Evolutionary conservation across 2,888 invertebrate genomes (phyloP).

Genomic region (Seira musarum): DNA sequence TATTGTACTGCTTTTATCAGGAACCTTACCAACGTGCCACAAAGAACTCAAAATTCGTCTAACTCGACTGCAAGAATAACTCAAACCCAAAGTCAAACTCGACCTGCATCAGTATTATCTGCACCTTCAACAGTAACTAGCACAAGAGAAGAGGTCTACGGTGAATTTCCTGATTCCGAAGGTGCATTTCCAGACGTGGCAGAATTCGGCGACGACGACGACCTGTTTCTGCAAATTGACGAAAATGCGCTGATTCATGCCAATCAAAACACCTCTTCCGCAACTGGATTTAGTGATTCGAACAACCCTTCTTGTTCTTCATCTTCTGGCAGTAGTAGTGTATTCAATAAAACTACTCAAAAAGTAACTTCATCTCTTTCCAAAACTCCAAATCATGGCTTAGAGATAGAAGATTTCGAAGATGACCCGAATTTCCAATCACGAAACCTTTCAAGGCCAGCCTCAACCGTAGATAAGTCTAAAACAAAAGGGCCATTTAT

Average conservation of each 20-base stretch:
- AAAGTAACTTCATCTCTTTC: background rate
- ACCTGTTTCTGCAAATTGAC: conserved; percentile 67
- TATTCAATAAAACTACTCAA: conserved; percentile 22
- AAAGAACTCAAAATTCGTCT: too few species aligned
- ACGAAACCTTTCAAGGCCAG: background rate
- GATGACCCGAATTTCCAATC: conserved; percentile 15
- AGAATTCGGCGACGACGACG: conserved; percentile 54
- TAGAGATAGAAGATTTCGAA: conserved; percentile 21
- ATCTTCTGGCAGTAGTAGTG: background rate
- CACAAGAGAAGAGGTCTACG: conserved; percentile 13
- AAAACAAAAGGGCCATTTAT: conserved; percentile 7
- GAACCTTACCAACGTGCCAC: too few species aligned
- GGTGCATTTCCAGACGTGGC: background rate
- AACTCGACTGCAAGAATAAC: background rate
- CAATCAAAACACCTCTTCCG: background rate
- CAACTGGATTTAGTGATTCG: background rate
- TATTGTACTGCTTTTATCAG: too few species aligned
- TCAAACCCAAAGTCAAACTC: background rate
- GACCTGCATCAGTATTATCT: too few species aligned
- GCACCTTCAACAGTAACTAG: background rate
- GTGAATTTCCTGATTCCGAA: conserved; percentile 53
- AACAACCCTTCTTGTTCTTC: too few species aligned
- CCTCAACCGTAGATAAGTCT: background rate
- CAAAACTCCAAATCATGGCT: background rate
- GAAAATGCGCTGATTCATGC: conserved; percentile 49